Evolutionary conservation across 2,797 vertebrate genomes (phyloP).

Genomic region (Ataeniobius toweri): DNA sequence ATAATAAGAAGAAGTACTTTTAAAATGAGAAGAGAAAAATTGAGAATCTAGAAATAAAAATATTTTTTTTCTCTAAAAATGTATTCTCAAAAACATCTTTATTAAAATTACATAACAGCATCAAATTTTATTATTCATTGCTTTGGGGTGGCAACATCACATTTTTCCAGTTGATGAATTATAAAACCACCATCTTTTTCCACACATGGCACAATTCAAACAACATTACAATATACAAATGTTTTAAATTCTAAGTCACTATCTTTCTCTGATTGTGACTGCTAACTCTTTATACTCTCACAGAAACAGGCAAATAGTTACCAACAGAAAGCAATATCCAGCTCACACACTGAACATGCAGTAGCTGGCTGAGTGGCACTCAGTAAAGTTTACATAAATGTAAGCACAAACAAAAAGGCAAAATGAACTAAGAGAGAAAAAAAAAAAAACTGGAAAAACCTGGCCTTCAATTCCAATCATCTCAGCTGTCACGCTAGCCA

Average conservation of each 20-base stretch:
- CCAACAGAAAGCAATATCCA: constrained; percentile 24
- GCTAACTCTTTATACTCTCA: constrained; percentile 21
- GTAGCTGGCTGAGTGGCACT: constrained; percentile 21
- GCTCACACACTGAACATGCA: constrained; percentile 37
- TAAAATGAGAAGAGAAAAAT: no score
- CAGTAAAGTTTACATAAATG: constrained; percentile 72
- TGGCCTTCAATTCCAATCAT: constrained; percentile 78
- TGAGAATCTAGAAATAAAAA: no score
- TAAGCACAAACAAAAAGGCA: constrained; percentile 52
- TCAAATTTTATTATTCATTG: not conserved
- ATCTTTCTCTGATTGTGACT: constrained; percentile 10
- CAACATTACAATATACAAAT: constrained; percentile 11
- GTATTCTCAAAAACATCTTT: not conserved
- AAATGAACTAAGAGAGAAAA: constrained; percentile 68
- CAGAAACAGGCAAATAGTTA: constrained; percentile 9
- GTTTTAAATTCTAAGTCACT: constrained; percentile 25
- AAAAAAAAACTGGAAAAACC: constrained; percentile 85
- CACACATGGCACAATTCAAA: constrained; percentile 34
- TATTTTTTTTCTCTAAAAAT: not conserved
- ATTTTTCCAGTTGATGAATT: constrained; percentile 6
- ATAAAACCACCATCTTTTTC: constrained; percentile 1
- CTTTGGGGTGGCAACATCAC: not conserved
- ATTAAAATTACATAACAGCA: not conserved
- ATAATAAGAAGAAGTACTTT: no score
- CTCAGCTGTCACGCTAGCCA: constrained; percentile 82